Evolutionary conservation across 2,888 invertebrate genomes (phyloP).

Genomic region (Acanthococcus lagerstroemiae): DNA sequence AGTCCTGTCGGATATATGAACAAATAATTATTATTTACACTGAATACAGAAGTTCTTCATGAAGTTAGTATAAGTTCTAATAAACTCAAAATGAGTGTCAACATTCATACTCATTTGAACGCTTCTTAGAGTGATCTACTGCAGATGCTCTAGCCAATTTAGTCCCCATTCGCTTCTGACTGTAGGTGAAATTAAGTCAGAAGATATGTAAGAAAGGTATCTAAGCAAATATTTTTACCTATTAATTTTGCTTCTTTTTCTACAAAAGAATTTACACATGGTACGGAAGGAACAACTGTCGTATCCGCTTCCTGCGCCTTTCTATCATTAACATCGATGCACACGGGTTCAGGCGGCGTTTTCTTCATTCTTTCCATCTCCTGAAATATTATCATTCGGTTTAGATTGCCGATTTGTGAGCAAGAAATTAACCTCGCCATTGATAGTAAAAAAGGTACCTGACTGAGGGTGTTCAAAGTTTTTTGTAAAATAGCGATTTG

Average conservation of each 20-base stretch:
- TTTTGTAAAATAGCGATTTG: conserved; percentile 66
- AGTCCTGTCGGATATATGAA: no score
- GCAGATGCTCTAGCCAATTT: no score
- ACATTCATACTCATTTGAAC: neutral
- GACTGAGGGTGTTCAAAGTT: conserved; percentile 52
- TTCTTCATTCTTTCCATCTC: conserved; percentile 15
- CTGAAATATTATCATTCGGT: neutral
- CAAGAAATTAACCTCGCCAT: no score
- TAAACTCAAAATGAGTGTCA: no score
- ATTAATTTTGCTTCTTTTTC: conserved; percentile 55
- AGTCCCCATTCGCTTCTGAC: no score
- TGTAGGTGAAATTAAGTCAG: no score
- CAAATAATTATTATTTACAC: no score
- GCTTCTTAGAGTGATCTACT: neutral
- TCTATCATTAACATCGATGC: neutral
- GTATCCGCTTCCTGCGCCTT: conserved; percentile 39
- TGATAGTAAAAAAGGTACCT: no score
- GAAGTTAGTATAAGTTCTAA: no score
- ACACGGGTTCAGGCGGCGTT: neutral
- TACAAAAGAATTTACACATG: neutral
- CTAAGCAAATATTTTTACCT: conserved; percentile 43
- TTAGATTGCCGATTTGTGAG: no score
- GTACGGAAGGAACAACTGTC: conserved; percentile 38
- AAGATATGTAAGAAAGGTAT: no score
- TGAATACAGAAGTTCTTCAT: no score